These are phyloP conservation scores for Miltochrista miniata DNA, from an alignment of 2,888 invertebrate genomes.

Conservation along the genomic window DNA sequence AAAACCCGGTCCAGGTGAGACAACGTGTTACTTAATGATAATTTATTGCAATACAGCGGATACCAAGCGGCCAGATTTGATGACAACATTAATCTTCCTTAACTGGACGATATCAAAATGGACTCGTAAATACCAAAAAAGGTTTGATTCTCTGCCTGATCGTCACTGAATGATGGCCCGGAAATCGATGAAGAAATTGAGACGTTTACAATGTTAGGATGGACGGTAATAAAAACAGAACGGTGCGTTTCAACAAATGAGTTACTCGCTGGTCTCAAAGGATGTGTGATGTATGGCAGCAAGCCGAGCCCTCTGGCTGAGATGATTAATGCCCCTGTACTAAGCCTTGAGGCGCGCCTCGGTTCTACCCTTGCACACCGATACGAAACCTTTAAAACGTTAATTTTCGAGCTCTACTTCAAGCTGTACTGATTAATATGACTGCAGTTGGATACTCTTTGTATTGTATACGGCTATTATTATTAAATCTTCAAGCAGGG, in stretches of 20 bases:
- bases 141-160: conserved; percentile 53
- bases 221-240: conserved; percentile 64
- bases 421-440: conserved; percentile 47
- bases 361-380: conserved; percentile 36
- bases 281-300: conserved; percentile 65
- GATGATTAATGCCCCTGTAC: conserved; percentile 68
- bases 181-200: conserved; percentile 75
- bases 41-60: conserved; percentile 76
- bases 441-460: conserved; percentile 27
- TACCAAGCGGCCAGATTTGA: conserved; percentile 58
- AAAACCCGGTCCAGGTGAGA: conserved; percentile 63
- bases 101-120: conserved; percentile 65
- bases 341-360: conserved; percentile 48
- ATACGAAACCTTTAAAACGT: conserved; percentile 51
- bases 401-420: conserved; percentile 51
- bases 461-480: conserved; percentile 20
- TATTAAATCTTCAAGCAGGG: conserved; percentile 46
- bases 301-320: conserved; percentile 48
- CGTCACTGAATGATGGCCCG: conserved; percentile 59
- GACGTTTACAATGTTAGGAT: conserved; percentile 71
- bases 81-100: conserved; percentile 74
- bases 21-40: conserved; percentile 79
- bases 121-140: conserved; percentile 50
- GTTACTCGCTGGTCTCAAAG: conserved; percentile 61
- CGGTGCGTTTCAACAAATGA: conserved; percentile 69